Conservation (phyloP, 2,888 invertebrate genomes). For the Saturnia japonica region DNA sequence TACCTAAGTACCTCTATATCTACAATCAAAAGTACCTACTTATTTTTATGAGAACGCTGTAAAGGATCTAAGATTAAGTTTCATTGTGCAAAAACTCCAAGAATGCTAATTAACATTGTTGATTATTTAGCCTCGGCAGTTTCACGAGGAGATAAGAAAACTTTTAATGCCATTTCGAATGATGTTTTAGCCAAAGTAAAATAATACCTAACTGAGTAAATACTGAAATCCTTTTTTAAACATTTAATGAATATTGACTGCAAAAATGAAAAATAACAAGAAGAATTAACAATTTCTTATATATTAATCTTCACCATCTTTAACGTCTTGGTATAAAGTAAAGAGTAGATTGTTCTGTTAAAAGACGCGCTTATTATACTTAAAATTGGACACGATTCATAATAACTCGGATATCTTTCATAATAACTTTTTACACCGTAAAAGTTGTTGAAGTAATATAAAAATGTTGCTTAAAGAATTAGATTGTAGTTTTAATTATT, state of each 20-base stretch:
- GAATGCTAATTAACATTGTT: neutral
- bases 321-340: neutral
- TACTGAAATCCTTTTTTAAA: neutral
- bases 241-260: neutral
- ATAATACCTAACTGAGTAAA: neutral
- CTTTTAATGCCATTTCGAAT: neutral
- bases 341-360: neutral
- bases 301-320: neutral
- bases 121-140: neutral
- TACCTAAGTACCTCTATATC: too few relatives aligned
- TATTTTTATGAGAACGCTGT: neutral
- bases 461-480: neutral
- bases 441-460: neutral
- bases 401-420: too few relatives aligned
- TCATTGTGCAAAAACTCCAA: neutral
- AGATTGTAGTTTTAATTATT: neutral
- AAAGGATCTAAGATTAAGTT: neutral
- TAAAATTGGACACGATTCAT: neutral
- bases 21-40: too few relatives aligned
- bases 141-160: neutral
- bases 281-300: neutral
- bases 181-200: neutral
- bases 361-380: neutral
- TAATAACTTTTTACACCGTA: slow-evolving; percentile 10
- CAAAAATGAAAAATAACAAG: neutral